Percentiles rank a stretch among this genome's conserved stretches.
These are phyloP conservation scores for Torymus auratus DNA, from an alignment of 2,888 invertebrate genomes.

Conservation along the genomic window DNA sequence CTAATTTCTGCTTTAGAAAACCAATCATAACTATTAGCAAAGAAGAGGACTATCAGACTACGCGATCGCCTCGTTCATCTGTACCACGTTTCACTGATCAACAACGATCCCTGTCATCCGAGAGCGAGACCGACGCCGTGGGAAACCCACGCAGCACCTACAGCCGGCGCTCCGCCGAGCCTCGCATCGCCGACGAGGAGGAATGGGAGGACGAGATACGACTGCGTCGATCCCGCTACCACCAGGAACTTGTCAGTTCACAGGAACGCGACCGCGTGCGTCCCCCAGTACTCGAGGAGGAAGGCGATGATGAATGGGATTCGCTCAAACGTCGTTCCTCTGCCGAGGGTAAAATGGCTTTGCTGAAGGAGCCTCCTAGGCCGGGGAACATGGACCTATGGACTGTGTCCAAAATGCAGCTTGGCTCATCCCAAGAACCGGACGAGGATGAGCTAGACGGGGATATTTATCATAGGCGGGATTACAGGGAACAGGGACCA, in stretches of 20 bases:
- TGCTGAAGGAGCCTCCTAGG: conserved; percentile 68
- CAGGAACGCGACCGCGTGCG: conserved; percentile 60
- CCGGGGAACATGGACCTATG: conserved; percentile 72
- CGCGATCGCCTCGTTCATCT: conserved; percentile 61
- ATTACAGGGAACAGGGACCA: conserved; percentile 66
- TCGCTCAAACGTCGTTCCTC: conserved; percentile 71
- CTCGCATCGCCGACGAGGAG: conserved; percentile 71
- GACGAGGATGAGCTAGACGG: conserved; percentile 65
- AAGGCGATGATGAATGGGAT: conserved; percentile 65
- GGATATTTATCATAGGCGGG: conserved; percentile 61
- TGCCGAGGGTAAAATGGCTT: conserved; percentile 73
- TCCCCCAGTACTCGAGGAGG: conserved; percentile 55
- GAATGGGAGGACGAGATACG: conserved; percentile 72
- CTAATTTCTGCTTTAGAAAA: conserved; percentile 41
- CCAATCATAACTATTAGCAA: conserved; percentile 55
- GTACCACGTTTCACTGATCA: conserved; percentile 62
- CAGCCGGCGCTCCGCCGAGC: conserved; percentile 54
- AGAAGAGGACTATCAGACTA: conserved; percentile 62
- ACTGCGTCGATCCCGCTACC: conserved; percentile 65
- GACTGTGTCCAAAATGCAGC: conserved; percentile 70
- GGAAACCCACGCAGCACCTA: conserved; percentile 35
- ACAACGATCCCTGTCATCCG: conserved; percentile 66
- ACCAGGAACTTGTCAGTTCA: conserved; percentile 65
- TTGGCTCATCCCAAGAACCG: conserved; percentile 70
- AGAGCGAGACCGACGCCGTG: conserved; percentile 60